phyloP scores from a whole-genome alignment of 2,797 vertebrate species.

The Micropoecilia bifurca region DNA sequence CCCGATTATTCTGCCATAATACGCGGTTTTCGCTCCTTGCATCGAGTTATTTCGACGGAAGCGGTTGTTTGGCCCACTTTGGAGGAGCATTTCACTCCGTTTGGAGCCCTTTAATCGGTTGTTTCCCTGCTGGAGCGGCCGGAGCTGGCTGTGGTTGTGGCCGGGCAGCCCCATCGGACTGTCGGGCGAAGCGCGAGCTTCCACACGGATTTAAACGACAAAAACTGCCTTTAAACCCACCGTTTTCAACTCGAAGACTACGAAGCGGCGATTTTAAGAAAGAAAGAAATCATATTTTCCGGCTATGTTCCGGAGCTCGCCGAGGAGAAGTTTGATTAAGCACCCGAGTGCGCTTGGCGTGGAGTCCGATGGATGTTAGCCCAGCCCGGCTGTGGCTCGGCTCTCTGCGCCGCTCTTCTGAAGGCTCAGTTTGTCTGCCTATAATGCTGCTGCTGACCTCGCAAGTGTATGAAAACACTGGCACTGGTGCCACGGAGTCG shows the following conservation, averaged over 20 bases:
- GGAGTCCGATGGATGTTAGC: slow-evolving; percentile 71
- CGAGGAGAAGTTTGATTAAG: slow-evolving; percentile 64
- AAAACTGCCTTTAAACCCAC: fast-evolving
- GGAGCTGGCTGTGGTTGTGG: slow-evolving; percentile 51
- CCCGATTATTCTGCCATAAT: background rate
- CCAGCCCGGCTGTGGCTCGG: slow-evolving; percentile 63
- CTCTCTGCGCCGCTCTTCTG: slow-evolving; percentile 39
- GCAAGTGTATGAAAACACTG: slow-evolving; percentile 36
- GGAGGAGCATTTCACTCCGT: slow-evolving; percentile 17
- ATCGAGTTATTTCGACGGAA: background rate
- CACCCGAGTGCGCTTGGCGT: slow-evolving; percentile 68
- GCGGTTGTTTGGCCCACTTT: slow-evolving; percentile 41
- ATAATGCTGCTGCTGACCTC: slow-evolving; percentile 61
- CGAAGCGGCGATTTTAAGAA: background rate
- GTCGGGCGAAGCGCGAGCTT: slow-evolving; percentile 26
- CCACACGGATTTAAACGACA: slow-evolving; percentile 35
- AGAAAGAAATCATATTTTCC: slow-evolving; percentile 11
- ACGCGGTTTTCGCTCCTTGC: slow-evolving; percentile 8
- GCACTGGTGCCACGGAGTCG: slow-evolving; percentile 56
- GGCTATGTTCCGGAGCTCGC: slow-evolving; percentile 37
- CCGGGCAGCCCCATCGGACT: slow-evolving; percentile 52
- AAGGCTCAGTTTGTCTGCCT: slow-evolving; percentile 35
- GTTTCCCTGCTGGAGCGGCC: slow-evolving; percentile 60
- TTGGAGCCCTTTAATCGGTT: slow-evolving; percentile 43
- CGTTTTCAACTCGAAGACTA: fast-evolving